phyloP scores from a whole-genome alignment of 2,797 vertebrate genomes.

The Tachyglossus aculeatus region DNA sequence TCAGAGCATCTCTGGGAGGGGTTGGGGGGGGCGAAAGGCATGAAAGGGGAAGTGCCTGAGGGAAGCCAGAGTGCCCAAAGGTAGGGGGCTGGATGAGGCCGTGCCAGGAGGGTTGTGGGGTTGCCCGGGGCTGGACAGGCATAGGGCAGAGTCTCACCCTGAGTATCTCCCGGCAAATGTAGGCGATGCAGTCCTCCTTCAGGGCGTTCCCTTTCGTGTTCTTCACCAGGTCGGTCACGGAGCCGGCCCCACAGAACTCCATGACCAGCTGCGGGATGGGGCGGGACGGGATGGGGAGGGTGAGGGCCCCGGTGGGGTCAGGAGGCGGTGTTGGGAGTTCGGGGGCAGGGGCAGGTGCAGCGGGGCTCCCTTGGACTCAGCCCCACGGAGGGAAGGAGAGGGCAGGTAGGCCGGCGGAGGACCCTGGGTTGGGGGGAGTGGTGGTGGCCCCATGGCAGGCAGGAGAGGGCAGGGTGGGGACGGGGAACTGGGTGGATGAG shows the following conservation, averaged over 20 bases:
- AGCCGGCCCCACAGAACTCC: conserved; percentile 94
- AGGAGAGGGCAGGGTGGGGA: not conserved
- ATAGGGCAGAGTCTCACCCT: conserved; percentile 72
- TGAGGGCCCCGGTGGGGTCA: not conserved
- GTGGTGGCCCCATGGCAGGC: not conserved
- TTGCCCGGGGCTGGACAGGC: not conserved
- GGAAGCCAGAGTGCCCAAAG: not conserved
- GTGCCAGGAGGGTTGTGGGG: not conserved
- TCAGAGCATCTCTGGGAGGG: not conserved
- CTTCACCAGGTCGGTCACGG: conserved; percentile 92
- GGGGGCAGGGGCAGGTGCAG: not conserved
- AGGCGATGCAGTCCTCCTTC: conserved; percentile 94
- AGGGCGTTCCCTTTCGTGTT: conserved; percentile 93
- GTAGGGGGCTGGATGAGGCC: not conserved
- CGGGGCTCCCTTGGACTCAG: too few relatives aligned
- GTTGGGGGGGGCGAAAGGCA: not conserved
- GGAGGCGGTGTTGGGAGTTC: not conserved
- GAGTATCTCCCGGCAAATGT: conserved; percentile 93
- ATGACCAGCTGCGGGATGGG: conserved; percentile 83
- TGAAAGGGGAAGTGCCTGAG: not conserved
- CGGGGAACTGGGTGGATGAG: not conserved
- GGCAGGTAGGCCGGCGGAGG: not conserved
- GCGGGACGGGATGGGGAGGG: not conserved
- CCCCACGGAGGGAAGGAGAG: not conserved
- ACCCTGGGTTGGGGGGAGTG: not conserved